Percentiles rank a stretch among this genome's conserved stretches.
Conservation (phyloP, 1,140 invertebrate species). For the Zelostemma sp. region DNA sequence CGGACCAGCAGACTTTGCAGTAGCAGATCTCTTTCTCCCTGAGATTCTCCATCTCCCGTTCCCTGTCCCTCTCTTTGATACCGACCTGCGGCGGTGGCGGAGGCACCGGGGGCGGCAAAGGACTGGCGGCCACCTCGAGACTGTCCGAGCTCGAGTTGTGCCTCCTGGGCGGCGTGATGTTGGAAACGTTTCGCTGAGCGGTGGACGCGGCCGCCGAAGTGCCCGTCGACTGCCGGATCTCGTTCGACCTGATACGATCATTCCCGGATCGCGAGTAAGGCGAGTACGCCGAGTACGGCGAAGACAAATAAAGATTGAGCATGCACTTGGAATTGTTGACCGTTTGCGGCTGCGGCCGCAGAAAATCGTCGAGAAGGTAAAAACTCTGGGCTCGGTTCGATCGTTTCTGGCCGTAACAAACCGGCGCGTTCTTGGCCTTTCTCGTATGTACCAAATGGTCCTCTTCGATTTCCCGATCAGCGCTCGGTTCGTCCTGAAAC, state of each 20-base stretch:
- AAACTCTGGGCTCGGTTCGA: slow-evolving; percentile 69
- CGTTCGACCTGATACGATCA: slow-evolving; percentile 45
- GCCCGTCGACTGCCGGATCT: slow-evolving; percentile 36
- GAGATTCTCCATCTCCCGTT: slow-evolving; percentile 51
- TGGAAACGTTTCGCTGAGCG: slow-evolving; percentile 54
- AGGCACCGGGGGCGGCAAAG: slow-evolving; percentile 66
- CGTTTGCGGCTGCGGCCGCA: slow-evolving; percentile 63
- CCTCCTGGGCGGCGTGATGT: slow-evolving; percentile 66
- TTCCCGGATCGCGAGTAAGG: slow-evolving; percentile 29
- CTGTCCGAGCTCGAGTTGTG: slow-evolving; percentile 69
- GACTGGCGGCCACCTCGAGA: slow-evolving; percentile 67
- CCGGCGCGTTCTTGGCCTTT: slow-evolving; percentile 30
- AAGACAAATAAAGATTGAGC: slow-evolving; percentile 56
- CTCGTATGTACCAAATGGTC: slow-evolving; percentile 21
- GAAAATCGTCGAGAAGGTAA: slow-evolving; percentile 71
- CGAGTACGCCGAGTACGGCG: slow-evolving; percentile 42
- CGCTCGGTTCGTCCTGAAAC: slow-evolving; percentile 45
- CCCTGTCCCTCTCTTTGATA: slow-evolving; percentile 32
- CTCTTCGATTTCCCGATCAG: slow-evolving; percentile 27
- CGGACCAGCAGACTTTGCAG: slow-evolving; percentile 66
- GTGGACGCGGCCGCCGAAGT: slow-evolving; percentile 1
- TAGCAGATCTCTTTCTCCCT: slow-evolving; percentile 61
- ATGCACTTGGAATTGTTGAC: slow-evolving; percentile 50
- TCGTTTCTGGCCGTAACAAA: slow-evolving; percentile 46
- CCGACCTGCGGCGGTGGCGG: slow-evolving; percentile 59